phyloP scores from a whole-genome alignment of 2,113 vertebrate genomes.

The Eulacestoma nigropectus region DNA sequence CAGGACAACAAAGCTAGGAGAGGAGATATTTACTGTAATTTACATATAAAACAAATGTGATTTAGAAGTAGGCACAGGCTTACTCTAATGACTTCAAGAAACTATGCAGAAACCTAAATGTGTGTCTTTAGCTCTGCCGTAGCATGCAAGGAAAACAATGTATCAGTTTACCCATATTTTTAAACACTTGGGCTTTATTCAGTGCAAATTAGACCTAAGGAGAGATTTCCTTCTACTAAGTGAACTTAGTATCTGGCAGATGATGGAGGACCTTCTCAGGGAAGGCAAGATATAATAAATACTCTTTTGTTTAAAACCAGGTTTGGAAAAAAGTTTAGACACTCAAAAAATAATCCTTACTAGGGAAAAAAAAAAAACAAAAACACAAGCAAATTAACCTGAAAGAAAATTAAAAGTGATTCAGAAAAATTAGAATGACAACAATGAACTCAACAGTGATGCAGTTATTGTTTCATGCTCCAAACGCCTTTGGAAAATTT shows the following conservation, averaged over 20 bases:
- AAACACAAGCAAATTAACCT: background rate
- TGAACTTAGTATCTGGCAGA: background rate
- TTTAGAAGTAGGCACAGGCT: background rate
- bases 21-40: background rate
- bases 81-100: background rate
- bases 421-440: background rate
- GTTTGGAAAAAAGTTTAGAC: background rate
- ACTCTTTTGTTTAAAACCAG: background rate
- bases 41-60: background rate
- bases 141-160: accelerated
- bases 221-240: background rate
- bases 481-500: background rate
- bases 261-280: background rate
- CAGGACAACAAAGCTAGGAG: background rate
- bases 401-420: background rate
- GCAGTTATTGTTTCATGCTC: background rate
- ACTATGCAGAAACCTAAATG: background rate
- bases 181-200: background rate
- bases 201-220: background rate
- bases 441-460: background rate
- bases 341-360: background rate
- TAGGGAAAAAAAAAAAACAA: background rate
- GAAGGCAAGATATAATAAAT: background rate
- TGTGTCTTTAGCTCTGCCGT: background rate
- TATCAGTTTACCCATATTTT: background rate